Base-by-base conservation (phyloP, 2,797 vertebrate genomes). In the Scolopax rusticola region DNA sequence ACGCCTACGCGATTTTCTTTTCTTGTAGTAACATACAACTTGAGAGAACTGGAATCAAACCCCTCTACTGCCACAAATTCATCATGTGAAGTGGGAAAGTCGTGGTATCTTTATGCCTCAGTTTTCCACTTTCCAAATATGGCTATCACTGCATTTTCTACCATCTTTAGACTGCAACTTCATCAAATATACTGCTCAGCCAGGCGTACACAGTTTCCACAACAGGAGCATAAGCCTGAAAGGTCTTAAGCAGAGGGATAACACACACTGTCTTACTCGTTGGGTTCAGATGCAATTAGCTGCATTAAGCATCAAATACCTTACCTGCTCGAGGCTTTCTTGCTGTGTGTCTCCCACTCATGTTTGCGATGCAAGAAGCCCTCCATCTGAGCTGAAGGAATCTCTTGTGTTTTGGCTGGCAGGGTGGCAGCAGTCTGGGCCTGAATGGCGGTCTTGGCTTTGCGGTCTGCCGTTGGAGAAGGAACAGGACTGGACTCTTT, bases 301-400 rank as follows among this genome's bases (percentile, higher is more conserved):
- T 32, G 38, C 28, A 17, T 11, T 8, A 24, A 17, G 28, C 56
- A 43, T 2, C 0, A 0, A 43, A n/a, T 20, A 17, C 41, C 40
- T 80, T 97, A 99, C 99, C 99, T 99, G 99, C 98, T 99, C 6
- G 99, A 99, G 24, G 99, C 99, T 96, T 99, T 99, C 98, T 99
- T 99, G 97, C 98, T 99, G 97, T 99, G 99, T 15, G 98, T 98
- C 97, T 99, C 99, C 99, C 98, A 99, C 94, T 99, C 99, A 0
- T 99, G 99, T 86, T 99, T 99, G 97, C 99, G 99, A 93, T 99
- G 98, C 75, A 99, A 98, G 93, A 99, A 97, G 73, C 99, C 99
- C 96, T 99, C 99, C 97, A 99, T 98, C 97, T 98, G 99, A 79
- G 99, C 98, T 0, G 98, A 96, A 41, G 99, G 97, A 1, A 95